Percentiles rank a stretch among this genome's conserved stretches.
Evolutionary conservation across 2,113 vertebrate genomes (phyloP).

Genomic region (Melanocharis versteri): DNA sequence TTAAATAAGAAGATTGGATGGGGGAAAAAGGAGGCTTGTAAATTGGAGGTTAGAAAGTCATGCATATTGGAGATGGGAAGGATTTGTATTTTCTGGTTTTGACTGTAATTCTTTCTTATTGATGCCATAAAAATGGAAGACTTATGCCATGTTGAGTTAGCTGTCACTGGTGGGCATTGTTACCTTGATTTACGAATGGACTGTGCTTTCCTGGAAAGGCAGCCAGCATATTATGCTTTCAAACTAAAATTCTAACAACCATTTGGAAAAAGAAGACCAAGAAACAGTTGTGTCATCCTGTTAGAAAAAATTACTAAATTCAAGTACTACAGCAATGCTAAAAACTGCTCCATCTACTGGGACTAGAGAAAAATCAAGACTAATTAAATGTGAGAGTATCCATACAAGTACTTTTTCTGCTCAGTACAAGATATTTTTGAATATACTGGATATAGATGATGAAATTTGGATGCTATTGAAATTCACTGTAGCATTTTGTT

Average conservation of each 20-base stretch:
- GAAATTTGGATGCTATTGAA: background rate
- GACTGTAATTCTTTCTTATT: background rate
- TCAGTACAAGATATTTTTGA: background rate
- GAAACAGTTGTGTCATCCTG: background rate
- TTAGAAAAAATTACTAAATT: background rate
- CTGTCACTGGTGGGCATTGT: background rate
- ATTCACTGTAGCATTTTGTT: background rate
- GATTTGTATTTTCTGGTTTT: background rate
- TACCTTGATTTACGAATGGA: constrained; percentile 30
- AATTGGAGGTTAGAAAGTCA: background rate
- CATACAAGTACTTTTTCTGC: background rate
- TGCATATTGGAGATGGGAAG: background rate
- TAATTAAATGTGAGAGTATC: background rate
- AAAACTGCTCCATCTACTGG: constrained; percentile 64
- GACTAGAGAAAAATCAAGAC: background rate
- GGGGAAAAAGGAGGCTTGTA: background rate
- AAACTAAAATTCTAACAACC: constrained; percentile 17
- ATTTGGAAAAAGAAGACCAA: background rate
- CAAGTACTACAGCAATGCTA: constrained; percentile 21
- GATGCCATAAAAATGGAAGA: constrained; percentile 14
- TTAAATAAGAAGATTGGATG: background rate
- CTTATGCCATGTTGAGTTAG: background rate
- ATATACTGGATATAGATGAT: background rate
- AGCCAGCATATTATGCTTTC: background rate
- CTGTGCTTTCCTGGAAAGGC: background rate